These are phyloP conservation scores for Cinclus cinclus DNA, from an alignment of 2,113 vertebrate genomes.

Conservation along the genomic window DNA sequence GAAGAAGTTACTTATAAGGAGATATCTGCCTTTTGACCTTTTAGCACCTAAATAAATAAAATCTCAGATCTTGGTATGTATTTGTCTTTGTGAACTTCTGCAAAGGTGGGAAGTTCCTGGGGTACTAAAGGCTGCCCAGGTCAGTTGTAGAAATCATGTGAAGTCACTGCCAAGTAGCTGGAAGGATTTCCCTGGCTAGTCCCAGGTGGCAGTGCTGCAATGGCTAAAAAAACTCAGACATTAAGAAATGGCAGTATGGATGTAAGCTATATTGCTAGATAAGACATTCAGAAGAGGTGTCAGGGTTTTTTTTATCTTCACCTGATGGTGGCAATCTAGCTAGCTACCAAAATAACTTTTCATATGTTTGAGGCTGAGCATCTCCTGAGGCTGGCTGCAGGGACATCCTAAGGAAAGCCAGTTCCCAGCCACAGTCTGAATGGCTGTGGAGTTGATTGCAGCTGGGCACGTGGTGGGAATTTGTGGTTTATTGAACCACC, in stretches of 20 bases:
- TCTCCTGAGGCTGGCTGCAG: background rate
- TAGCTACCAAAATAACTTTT: background rate
- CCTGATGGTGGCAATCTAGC: background rate
- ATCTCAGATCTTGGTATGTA: background rate
- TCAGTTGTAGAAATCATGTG: background rate
- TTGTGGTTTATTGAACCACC: background rate
- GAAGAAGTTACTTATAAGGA: slow-evolving; percentile 10
- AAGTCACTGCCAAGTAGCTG: background rate
- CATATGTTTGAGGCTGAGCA: background rate
- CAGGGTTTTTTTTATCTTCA: background rate
- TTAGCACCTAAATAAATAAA: background rate
- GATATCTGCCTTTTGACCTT: slow-evolving; percentile 19
- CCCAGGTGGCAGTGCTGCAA: background rate
- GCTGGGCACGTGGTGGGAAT: background rate
- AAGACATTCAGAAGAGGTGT: background rate
- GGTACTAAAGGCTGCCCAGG: background rate
- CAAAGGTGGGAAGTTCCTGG: background rate
- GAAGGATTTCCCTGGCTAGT: background rate
- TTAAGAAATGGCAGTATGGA: background rate
- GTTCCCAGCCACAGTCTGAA: background rate
- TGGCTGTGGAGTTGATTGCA: rapidly evolving
- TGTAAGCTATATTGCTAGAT: background rate
- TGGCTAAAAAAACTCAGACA: background rate
- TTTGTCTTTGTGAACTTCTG: background rate
- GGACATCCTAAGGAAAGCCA: background rate